Evolutionary conservation across 2,888 invertebrate species (phyloP).

Genomic region (Hypomecis punctinalis): DNA sequence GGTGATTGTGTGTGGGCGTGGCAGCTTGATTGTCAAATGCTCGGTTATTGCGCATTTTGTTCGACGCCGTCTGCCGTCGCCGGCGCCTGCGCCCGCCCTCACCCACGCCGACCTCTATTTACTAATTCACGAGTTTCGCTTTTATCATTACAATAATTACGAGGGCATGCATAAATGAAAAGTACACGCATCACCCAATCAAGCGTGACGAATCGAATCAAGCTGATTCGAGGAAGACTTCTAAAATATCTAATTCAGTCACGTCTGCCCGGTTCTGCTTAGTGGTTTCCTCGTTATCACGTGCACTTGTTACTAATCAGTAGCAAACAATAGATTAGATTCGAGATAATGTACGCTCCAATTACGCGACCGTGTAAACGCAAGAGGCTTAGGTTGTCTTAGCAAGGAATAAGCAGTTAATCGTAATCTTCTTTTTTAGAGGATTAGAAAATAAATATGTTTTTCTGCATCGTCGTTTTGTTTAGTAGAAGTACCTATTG

Average conservation of each 20-base stretch:
- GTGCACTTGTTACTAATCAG: constrained; percentile 23
- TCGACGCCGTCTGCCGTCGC: constrained; percentile 49
- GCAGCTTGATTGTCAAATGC: constrained; percentile 65
- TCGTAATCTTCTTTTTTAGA: constrained; percentile 21
- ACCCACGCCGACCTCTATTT: constrained; percentile 64
- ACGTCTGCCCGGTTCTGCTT: constrained; percentile 17
- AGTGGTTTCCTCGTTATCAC: constrained; percentile 14
- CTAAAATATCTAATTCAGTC: constrained; percentile 20
- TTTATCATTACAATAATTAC: constrained; percentile 48
- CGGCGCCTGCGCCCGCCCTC: constrained; percentile 41
- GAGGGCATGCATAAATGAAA: constrained; percentile 39
- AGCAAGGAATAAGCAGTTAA: constrained; percentile 29
- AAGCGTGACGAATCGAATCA: constrained; percentile 11
- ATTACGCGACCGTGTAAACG: constrained; percentile 28
- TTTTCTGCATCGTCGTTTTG: too few relatives aligned
- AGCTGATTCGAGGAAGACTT: constrained; percentile 14
- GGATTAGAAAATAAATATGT: too few relatives aligned
- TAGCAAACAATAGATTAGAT: constrained; percentile 35
- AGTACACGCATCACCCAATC: constrained; percentile 32
- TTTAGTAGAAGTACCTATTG: too few relatives aligned
- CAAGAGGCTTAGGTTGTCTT: constrained; percentile 28
- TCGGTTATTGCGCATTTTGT: constrained; percentile 69
- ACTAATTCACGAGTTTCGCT: constrained; percentile 61
- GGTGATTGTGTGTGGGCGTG: constrained; percentile 74
- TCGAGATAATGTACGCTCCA: constrained; percentile 31